Evolutionary conservation across 2,797 vertebrate species (phyloP).

Genomic region (Lepus townsendii): DNA sequence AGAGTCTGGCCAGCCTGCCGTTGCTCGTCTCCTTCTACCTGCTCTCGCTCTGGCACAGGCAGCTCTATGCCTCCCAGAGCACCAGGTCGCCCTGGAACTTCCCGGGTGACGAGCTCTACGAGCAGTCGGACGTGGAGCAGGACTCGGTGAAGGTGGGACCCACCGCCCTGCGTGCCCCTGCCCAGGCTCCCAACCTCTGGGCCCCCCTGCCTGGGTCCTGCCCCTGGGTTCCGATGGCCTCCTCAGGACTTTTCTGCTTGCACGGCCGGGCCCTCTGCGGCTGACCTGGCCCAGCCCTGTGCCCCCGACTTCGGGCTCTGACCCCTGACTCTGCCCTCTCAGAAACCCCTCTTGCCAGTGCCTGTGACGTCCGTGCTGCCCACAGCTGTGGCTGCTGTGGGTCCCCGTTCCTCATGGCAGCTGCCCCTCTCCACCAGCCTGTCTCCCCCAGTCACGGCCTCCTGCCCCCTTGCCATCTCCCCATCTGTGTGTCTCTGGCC

Average conservation of each 20-base stretch:
- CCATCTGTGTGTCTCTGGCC: not conserved
- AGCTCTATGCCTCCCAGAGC: slow-evolving; percentile 97
- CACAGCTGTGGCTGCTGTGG: no score
- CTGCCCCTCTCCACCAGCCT: not conserved
- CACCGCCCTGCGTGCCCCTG: not conserved
- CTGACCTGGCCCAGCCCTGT: no score
- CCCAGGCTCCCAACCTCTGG: slow-evolving; percentile 10
- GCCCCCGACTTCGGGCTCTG: rapidly evolving
- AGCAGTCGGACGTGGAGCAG: slow-evolving; percentile 98
- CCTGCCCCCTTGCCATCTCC: not conserved
- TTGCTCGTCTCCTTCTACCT: slow-evolving; percentile 95
- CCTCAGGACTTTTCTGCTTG: not conserved
- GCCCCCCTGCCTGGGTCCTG: not conserved
- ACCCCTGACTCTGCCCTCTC: not conserved
- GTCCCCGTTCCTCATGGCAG: not conserved
- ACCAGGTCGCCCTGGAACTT: slow-evolving; percentile 97
- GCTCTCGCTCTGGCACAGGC: slow-evolving; percentile 97
- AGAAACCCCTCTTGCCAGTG: no score
- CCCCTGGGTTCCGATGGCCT: not conserved
- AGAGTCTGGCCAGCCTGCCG: slow-evolving; percentile 91
- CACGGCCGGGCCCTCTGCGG: not conserved
- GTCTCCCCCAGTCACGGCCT: no score
- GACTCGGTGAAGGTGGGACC: slow-evolving; percentile 94
- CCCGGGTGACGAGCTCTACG: slow-evolving; percentile 95
- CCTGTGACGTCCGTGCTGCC: not conserved